These are phyloP conservation scores for Pelochelys cantorii DNA, from an alignment of 2,797 vertebrate genomes.

Conservation along the genomic window DNA sequence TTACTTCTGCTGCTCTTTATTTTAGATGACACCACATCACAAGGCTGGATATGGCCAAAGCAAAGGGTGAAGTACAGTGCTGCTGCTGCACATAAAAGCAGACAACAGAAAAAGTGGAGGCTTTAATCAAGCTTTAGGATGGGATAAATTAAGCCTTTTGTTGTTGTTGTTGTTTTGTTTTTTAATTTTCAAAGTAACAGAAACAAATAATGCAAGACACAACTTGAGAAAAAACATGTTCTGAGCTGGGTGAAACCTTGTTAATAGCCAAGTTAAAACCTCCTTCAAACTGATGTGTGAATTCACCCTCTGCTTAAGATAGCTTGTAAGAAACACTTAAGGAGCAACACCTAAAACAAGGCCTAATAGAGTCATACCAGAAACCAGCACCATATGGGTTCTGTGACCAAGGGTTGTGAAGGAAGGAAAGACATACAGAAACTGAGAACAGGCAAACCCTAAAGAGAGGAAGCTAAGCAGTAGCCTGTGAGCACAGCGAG, in stretches of 20 bases:
- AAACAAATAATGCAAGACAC: background rate
- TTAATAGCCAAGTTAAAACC: background rate
- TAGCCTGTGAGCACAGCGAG: background rate
- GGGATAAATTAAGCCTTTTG: background rate
- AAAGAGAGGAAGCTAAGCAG: background rate
- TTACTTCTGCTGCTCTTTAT: background rate
- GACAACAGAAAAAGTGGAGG: background rate
- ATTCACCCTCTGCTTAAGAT: background rate
- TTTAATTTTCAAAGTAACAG: background rate
- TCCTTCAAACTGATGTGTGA: background rate
- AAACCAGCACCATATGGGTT: background rate
- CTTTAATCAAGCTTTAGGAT: background rate
- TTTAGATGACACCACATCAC: background rate
- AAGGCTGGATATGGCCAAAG: background rate
- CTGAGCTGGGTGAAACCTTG: background rate
- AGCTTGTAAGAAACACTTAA: background rate
- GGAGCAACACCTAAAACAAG: background rate
- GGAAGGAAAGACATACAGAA: background rate
- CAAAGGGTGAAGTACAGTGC: background rate
- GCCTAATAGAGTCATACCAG: background rate
- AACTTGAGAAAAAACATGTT: background rate
- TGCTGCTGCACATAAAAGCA: background rate
- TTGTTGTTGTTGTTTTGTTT: background rate
- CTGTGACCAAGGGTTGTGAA: background rate
- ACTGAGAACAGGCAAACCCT: background rate